phyloP scores from a whole-genome alignment of 2,888 invertebrate genomes.

The Polydrusus cervinus region DNA sequence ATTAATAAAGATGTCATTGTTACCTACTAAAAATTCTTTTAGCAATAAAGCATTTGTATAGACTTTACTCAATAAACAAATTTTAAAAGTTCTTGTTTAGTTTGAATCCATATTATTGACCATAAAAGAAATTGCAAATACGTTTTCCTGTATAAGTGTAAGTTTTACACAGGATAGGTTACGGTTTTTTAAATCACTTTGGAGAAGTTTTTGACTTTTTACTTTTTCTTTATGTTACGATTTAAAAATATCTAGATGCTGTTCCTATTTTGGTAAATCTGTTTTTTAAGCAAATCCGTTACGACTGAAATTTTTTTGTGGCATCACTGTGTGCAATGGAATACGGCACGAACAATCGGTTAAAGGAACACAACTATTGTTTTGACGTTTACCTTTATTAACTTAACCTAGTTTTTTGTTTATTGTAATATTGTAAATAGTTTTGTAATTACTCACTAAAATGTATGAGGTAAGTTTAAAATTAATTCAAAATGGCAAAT shows the following conservation, averaged over 20 bases:
- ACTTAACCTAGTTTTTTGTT: not conserved
- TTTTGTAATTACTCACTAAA: not conserved
- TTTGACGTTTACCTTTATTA: slow-evolving; percentile 5
- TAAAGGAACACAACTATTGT: not conserved
- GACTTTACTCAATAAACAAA: slow-evolving; percentile 48
- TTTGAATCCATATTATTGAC: not conserved
- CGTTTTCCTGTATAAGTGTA: too few relatives aligned
- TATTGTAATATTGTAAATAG: not conserved
- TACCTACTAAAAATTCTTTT: slow-evolving; percentile 46
- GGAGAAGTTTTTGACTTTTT: too few relatives aligned
- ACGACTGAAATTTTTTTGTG: too few relatives aligned
- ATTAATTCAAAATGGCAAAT: not conserved
- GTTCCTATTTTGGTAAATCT: too few relatives aligned
- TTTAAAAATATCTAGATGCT: too few relatives aligned
- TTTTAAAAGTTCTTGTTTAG: slow-evolving; percentile 27
- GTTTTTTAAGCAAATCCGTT: too few relatives aligned
- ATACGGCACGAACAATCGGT: too few relatives aligned
- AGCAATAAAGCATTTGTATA: slow-evolving; percentile 52
- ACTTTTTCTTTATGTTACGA: too few relatives aligned
- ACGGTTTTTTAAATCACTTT: too few relatives aligned
- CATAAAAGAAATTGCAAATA: too few relatives aligned
- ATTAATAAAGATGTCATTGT: slow-evolving; percentile 45
- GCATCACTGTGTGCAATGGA: too few relatives aligned
- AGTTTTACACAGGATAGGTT: too few relatives aligned
- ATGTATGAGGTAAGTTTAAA: slow-evolving; percentile 40